phyloP scores from a whole-genome alignment of 2,888 invertebrate species.

The Tromatobia lineatoria region DNA sequence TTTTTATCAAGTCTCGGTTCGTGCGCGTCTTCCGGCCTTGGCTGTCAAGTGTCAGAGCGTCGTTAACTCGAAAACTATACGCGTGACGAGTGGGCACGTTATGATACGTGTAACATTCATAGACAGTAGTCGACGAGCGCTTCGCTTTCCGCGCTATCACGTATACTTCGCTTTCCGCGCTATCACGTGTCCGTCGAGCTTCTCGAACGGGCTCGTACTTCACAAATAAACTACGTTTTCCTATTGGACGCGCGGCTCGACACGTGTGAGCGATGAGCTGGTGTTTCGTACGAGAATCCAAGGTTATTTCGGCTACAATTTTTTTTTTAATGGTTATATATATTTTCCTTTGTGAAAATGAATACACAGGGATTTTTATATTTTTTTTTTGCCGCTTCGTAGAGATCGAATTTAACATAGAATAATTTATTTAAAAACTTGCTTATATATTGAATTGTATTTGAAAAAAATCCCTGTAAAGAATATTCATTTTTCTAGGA shows the following conservation, averaged over 20 bases:
- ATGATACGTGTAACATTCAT: constrained; percentile 32
- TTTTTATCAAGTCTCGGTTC: constrained; percentile 27
- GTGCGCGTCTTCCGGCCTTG: constrained; percentile 35
- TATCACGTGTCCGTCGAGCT: neutral
- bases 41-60: constrained; percentile 10
- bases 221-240: constrained; percentile 47
- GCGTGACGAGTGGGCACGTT: constrained; percentile 19
- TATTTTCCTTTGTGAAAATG: neutral
- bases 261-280: constrained; percentile 33
- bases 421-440: too few relatives aligned
- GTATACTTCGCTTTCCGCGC: neutral
- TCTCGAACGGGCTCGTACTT: constrained; percentile 29
- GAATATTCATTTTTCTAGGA: too few relatives aligned
- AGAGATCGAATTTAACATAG: too few relatives aligned
- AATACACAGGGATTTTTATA: too few relatives aligned
- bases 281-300: constrained; percentile 60
- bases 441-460: too few relatives aligned
- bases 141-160: constrained; percentile 20
- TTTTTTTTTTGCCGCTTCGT: too few relatives aligned
- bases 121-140: constrained; percentile 9
- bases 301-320: constrained; percentile 59
- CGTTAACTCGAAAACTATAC: constrained; percentile 26
- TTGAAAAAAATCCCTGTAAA: too few relatives aligned
- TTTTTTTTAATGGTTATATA: neutral
- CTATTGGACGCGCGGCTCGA: constrained; percentile 46